Conservation (phyloP, 2,113 vertebrate genomes). For the Dicentrarchus labrax region DNA sequence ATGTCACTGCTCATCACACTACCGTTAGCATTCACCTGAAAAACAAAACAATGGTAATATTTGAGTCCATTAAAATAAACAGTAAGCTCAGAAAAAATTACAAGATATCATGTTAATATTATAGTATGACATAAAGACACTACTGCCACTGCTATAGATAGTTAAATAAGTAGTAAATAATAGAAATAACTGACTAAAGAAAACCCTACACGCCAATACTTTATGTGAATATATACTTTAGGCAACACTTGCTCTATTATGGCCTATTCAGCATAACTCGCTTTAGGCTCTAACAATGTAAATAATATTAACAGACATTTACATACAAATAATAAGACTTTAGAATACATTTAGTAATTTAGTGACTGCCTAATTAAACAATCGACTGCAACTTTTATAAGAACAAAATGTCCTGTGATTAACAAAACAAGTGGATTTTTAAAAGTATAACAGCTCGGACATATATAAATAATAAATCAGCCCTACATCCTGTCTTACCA, state of each 20-base stretch:
- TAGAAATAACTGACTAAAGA: no score
- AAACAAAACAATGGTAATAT: neutral
- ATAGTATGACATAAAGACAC: neutral
- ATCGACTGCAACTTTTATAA: neutral
- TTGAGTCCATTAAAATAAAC: neutral
- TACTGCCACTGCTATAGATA: no score
- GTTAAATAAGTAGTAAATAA: no score
- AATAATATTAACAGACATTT: neutral
- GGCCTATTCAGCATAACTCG: neutral
- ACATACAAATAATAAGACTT: neutral
- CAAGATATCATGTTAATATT: no score
- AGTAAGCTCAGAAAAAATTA: neutral
- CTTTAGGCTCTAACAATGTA: neutral
- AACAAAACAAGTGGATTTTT: neutral
- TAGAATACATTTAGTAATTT: neutral
- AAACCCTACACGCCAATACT: no score
- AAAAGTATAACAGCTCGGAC: neutral
- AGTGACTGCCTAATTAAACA: no score
- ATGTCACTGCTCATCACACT: constrained; percentile 94
- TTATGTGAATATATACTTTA: neutral
- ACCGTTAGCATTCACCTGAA: constrained; percentile 91
- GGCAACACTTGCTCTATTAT: neutral
- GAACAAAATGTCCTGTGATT: neutral
- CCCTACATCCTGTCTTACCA: constrained; percentile 83
- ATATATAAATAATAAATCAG: neutral